phyloP scores from a whole-genome alignment of 1,140 invertebrate genomes.

The Megalopta genalis region DNA sequence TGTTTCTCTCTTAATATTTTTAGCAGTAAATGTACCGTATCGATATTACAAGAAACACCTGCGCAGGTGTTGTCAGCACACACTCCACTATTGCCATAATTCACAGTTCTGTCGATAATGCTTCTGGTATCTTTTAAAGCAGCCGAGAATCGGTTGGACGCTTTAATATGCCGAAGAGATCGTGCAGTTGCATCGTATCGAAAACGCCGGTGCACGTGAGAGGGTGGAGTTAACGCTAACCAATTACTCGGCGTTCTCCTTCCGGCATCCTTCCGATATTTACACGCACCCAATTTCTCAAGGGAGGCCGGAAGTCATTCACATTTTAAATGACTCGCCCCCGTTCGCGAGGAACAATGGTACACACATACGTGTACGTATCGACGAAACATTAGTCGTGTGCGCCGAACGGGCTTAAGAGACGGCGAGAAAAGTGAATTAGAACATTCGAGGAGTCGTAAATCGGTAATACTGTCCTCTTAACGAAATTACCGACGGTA shows the following conservation, averaged over 20 bases:
- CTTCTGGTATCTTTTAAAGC: not conserved
- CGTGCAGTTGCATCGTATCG: constrained; percentile 28
- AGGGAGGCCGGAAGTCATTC: constrained; percentile 39
- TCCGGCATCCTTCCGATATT: not conserved
- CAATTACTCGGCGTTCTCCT: constrained; percentile 49
- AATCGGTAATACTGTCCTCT: constrained; percentile 59
- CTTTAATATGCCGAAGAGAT: constrained; percentile 30
- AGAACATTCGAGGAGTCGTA: constrained; percentile 65
- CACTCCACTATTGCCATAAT: too few species aligned
- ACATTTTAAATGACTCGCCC: constrained; percentile 36
- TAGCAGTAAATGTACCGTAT: too few species aligned
- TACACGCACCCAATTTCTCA: not conserved
- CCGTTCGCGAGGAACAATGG: constrained; percentile 15
- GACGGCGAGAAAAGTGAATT: constrained; percentile 63
- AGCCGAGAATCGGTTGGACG: constrained; percentile 17
- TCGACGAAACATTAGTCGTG: constrained; percentile 44
- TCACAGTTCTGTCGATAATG: too few species aligned
- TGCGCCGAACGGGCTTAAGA: constrained; percentile 1
- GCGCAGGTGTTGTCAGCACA: too few species aligned
- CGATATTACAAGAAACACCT: too few species aligned
- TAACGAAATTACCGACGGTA: constrained; percentile 66
- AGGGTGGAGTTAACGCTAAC: constrained; percentile 57
- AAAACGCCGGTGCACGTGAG: constrained; percentile 53
- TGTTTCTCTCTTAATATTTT: too few species aligned
- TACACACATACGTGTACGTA: constrained; percentile 15